These are phyloP conservation scores for Apotomis turbidana DNA, from an alignment of 2,888 invertebrate species.

Conservation along the genomic window DNA sequence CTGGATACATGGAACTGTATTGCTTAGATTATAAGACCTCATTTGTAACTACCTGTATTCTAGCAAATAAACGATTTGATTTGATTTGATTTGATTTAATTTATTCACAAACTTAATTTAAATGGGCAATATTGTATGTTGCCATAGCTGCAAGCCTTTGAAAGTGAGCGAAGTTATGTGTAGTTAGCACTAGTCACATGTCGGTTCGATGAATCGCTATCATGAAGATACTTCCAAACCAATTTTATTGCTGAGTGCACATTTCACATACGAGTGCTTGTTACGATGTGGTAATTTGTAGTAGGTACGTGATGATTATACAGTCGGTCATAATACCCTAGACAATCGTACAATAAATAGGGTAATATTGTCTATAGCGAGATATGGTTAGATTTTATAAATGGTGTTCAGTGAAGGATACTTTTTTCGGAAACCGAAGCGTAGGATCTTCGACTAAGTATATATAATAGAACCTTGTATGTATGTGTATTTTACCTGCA, in stretches of 20 bases:
- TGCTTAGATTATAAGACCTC: too few relatives aligned
- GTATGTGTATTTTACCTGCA: constrained; percentile 61
- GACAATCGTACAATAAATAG: too few relatives aligned
- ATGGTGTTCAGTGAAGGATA: too few relatives aligned
- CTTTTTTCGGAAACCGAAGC: too few relatives aligned
- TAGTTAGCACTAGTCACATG: neutral
- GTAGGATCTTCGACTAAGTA: too few relatives aligned
- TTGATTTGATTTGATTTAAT: too few relatives aligned
- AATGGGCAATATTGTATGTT: neutral
- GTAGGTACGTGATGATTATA: neutral
- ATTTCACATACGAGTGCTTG: constrained; percentile 2
- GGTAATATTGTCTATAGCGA: too few relatives aligned
- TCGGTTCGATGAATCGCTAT: neutral
- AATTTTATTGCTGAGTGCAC: constrained; percentile 6
- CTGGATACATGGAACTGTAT: too few relatives aligned
- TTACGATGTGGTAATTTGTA: neutral
- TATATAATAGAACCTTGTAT: too few relatives aligned
- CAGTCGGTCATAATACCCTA: neutral
- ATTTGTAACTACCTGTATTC: too few relatives aligned
- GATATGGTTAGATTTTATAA: too few relatives aligned
- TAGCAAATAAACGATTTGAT: too few relatives aligned
- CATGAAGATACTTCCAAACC: neutral
- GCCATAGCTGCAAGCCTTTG: neutral
- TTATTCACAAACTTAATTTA: neutral
- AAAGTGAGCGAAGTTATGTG: constrained; percentile 9